These are phyloP conservation scores for Cavia aperea DNA, from an alignment of 2,113 vertebrate genomes.

Conservation along the genomic window DNA sequence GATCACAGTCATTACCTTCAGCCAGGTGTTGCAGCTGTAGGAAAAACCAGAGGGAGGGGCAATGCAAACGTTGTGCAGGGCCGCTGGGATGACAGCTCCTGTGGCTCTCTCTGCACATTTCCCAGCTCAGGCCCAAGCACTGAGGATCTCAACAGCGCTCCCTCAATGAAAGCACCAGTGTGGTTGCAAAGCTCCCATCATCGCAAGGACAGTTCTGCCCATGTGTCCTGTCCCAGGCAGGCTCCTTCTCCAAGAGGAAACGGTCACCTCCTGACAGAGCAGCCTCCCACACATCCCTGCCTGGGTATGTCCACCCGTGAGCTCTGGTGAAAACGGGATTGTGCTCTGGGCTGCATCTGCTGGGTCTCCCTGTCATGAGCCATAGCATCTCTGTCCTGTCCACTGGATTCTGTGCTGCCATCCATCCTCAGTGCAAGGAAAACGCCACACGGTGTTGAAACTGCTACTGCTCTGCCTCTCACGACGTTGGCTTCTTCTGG, in stretches of 20 bases:
- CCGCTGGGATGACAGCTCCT: not conserved
- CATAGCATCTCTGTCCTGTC: not conserved
- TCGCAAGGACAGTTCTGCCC: not conserved
- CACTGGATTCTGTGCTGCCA: not conserved
- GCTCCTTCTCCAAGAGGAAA: not conserved
- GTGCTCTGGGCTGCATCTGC: not conserved
- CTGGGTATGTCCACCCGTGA: too few relatives aligned
- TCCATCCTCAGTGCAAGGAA: not conserved
- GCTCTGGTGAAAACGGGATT: not conserved
- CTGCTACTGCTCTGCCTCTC: not conserved
- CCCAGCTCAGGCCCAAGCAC: not conserved
- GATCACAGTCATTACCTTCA: not conserved
- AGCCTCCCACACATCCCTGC: not conserved
- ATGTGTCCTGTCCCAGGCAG: not conserved
- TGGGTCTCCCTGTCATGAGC: not conserved
- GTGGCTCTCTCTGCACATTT: not conserved
- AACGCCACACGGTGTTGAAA: fast-evolving
- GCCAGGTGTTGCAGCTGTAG: not conserved
- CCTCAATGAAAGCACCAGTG: too few relatives aligned
- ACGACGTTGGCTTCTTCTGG: not conserved
- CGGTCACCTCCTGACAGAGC: not conserved
- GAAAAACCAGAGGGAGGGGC: not conserved
- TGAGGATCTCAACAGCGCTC: not conserved
- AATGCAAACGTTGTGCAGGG: not conserved
- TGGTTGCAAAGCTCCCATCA: not conserved